phyloP scores from a whole-genome alignment of 2,888 invertebrate species.

The Pyrrhia umbra region DNA sequence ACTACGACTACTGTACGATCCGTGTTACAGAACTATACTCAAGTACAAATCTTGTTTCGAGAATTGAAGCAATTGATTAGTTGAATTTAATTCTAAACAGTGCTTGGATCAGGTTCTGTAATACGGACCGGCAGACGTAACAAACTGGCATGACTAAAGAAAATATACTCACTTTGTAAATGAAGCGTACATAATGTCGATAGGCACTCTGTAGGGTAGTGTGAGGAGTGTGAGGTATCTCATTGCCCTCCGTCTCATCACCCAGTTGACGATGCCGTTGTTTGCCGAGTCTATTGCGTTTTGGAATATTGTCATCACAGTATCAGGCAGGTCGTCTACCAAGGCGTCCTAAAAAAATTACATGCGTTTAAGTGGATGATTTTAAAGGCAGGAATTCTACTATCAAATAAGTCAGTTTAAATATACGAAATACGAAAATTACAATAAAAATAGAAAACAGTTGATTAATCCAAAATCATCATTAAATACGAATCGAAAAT shows the following conservation, averaged over 20 bases:
- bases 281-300: slow-evolving; percentile 98
- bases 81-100: too few relatives aligned
- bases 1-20: too few relatives aligned
- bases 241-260: slow-evolving; percentile 95
- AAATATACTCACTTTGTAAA: slow-evolving; percentile 94
- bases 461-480: background rate
- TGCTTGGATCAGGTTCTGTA: background rate
- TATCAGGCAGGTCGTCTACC: slow-evolving; percentile 96
- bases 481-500: background rate
- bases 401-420: too few relatives aligned
- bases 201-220: slow-evolving; percentile 96
- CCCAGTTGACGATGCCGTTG: slow-evolving; percentile 96
- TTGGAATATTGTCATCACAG: slow-evolving; percentile 97
- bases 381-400: slow-evolving; percentile 46
- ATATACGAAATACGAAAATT: too few relatives aligned
- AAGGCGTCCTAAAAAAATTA: slow-evolving; percentile 93
- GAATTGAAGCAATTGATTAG: too few relatives aligned
- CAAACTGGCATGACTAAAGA: background rate
- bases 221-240: slow-evolving; percentile 94
- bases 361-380: slow-evolving; percentile 1
- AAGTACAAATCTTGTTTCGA: too few relatives aligned
- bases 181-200: slow-evolving; percentile 96
- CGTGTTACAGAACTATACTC: too few relatives aligned
- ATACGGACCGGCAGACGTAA: background rate
- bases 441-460: too few relatives aligned